Percentiles rank a stretch among this genome's conserved stretches.
Evolutionary conservation across 2,113 vertebrate species (phyloP).

Genomic region (Chamaea fasciata): DNA sequence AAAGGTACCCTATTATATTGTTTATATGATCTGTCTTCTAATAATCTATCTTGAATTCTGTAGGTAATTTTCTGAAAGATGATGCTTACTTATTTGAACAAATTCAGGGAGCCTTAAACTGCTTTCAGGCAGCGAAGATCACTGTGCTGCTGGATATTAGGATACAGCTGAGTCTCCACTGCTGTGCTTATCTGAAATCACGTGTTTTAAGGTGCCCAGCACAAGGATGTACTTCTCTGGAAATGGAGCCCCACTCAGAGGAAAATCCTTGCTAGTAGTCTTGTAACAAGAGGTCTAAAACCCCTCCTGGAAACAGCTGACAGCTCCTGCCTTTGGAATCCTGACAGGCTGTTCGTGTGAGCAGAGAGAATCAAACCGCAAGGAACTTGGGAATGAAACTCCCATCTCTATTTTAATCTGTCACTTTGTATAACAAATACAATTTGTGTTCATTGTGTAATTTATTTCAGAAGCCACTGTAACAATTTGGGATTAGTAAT

Average conservation of each 20-base stretch:
- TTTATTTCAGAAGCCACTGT: not conserved
- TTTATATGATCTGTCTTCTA: constrained; percentile 36
- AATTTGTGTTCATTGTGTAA: not conserved
- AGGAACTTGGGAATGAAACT: not conserved
- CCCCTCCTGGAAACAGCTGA: not conserved
- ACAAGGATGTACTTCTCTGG: not conserved
- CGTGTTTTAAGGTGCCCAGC: not conserved
- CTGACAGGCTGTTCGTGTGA: not conserved
- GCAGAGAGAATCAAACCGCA: not conserved
- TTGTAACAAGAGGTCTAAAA: not conserved
- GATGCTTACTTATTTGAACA: constrained; percentile 32
- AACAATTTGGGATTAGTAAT: not conserved
- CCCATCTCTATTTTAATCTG: not conserved
- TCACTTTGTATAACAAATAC: not conserved
- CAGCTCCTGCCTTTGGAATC: not conserved
- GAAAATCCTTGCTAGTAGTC: not conserved
- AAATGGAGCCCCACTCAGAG: not conserved
- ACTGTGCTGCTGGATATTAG: not conserved
- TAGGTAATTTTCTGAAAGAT: constrained; percentile 55
- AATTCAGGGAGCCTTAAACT: constrained; percentile 6
- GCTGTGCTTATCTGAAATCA: not conserved
- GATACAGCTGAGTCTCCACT: not conserved
- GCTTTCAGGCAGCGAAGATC: not conserved
- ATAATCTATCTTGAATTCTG: constrained; percentile 44
- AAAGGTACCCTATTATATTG: constrained; percentile 44